These are phyloP conservation scores for Caenorhabditis sp. DNA, from an alignment of 2,888 invertebrate genomes.

Conservation along the genomic window DNA sequence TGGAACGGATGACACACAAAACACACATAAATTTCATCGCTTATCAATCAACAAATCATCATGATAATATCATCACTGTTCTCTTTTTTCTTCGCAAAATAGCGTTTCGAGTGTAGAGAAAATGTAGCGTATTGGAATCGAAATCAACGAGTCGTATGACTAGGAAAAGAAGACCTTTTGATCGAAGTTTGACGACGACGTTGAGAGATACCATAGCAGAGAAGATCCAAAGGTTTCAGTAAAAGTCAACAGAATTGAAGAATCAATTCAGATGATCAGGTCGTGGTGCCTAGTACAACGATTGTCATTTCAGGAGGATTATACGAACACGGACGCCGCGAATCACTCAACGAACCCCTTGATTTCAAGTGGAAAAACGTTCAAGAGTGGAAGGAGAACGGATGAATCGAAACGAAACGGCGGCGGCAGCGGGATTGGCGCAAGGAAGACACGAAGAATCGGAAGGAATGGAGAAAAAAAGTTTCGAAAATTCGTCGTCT, in stretches of 20 bases:
- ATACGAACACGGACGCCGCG: background rate
- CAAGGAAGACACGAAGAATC: background rate
- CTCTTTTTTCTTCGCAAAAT: background rate
- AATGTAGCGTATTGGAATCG: background rate
- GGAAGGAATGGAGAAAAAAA: constrained; percentile 9
- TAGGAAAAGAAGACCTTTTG: background rate
- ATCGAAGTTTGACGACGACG: no score
- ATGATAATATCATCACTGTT: constrained; percentile 1
- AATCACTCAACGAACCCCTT: constrained; percentile 10
- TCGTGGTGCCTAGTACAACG: constrained; percentile 6
- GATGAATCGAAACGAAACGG: background rate
- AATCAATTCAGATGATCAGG: background rate
- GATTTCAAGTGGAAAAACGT: constrained; percentile 12
- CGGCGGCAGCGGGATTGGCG: background rate
- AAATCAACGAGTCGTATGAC: background rate
- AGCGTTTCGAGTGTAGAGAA: background rate
- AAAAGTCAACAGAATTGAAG: no score
- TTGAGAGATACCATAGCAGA: no score
- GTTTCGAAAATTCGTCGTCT: constrained; percentile 29
- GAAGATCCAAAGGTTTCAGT: background rate
- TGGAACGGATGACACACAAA: background rate
- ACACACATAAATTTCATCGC: background rate
- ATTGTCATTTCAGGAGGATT: background rate
- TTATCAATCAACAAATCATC: background rate
- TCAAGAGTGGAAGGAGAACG: background rate